Evolutionary conservation across 2,113 vertebrate genomes (phyloP), one percentile per base, ranked within the genome.

Genomic region (Theristicus caerulescens): DNA sequence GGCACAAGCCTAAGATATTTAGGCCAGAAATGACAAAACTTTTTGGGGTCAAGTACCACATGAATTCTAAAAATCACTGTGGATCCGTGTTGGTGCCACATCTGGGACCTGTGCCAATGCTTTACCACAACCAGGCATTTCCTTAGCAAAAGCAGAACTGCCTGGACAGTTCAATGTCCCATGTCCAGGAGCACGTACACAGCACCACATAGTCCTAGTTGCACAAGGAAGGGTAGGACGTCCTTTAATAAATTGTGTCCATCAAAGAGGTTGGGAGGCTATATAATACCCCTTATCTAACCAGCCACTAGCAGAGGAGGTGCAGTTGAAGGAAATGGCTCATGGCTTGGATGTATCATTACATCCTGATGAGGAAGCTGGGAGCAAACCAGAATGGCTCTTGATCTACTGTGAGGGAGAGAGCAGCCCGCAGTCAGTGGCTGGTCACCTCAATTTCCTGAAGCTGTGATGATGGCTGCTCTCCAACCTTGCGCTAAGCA

Each of bases 331-430:
- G 95, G 94, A 96, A 95, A 74, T 82, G 49, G 69, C 86, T 92
- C 69, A 84, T 52, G 36, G 40, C 69, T 93, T 78, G 94, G 80
- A 86, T 86, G 83, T 11, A 72, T 80, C 94, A 44, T 66, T 55
- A 47, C 59, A 95, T 96, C 94, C 94, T 94, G 90, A 59, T 62
- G 76, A 90, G 92, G 88, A 96, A 96, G 72, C 64, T 64, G 7
- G 38, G 46, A 88, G 36, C 61, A 93, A 62, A 81, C 31, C 59
- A 84, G 76, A 46, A 57, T 4, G 42, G 38, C 52, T 62, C 90
- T 94, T 93, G 86, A 64, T 94, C 12, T 82, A 55, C 67, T 21
- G 5, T 40, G 88, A 73, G 61, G 11, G 44, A 86, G 38, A 36
- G 59, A 49, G 57, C 42, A 46, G 72, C 17, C 9, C 0, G 0